A percentile compares a stretch with the other conserved stretches of the same genome.
Conservation (phyloP, 2,888 invertebrate species). For the Rhogogaster chlorosoma region DNA sequence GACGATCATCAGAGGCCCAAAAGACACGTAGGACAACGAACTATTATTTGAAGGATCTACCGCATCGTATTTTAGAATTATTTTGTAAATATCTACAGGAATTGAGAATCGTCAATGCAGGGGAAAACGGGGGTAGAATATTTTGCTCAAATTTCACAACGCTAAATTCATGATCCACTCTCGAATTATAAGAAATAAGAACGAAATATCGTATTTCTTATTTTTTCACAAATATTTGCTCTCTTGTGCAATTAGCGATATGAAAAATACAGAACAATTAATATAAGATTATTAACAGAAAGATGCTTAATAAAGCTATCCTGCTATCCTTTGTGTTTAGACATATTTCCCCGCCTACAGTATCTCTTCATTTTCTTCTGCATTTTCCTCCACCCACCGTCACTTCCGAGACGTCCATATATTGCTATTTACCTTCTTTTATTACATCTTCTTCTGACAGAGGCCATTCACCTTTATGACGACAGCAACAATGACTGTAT, state of each 20-base stretch:
- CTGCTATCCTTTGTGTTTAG: slow-evolving; percentile 32
- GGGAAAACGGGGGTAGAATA: neutral
- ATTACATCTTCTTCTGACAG: slow-evolving; percentile 57
- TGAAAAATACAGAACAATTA: slow-evolving; percentile 53
- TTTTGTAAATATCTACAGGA: neutral
- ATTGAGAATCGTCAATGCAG: neutral
- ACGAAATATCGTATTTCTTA: slow-evolving; percentile 3
- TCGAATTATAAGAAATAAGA: neutral
- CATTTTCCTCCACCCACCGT: slow-evolving; percentile 26
- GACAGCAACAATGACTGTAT: neutral
- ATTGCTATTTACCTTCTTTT: slow-evolving; percentile 68
- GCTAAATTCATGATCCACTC: neutral
- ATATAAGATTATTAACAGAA: slow-evolving; percentile 57
- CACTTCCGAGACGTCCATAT: slow-evolving; percentile 55
- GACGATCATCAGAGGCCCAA: slow-evolving; percentile 5
- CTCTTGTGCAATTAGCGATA: slow-evolving; percentile 48
- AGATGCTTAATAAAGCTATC: slow-evolving; percentile 45
- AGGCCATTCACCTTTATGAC: neutral
- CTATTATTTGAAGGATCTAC: neutral
- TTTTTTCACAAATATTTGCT: slow-evolving; percentile 57
- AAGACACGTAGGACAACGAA: slow-evolving; percentile 33
- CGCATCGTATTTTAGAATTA: neutral
- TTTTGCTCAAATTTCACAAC: neutral
- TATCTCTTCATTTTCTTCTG: neutral
- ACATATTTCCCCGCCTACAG: neutral